Evolutionary conservation across 2,888 invertebrate species (phyloP), one percentile per base, ranked within the genome.

Genomic region (Hipparchia sbordonii): DNA sequence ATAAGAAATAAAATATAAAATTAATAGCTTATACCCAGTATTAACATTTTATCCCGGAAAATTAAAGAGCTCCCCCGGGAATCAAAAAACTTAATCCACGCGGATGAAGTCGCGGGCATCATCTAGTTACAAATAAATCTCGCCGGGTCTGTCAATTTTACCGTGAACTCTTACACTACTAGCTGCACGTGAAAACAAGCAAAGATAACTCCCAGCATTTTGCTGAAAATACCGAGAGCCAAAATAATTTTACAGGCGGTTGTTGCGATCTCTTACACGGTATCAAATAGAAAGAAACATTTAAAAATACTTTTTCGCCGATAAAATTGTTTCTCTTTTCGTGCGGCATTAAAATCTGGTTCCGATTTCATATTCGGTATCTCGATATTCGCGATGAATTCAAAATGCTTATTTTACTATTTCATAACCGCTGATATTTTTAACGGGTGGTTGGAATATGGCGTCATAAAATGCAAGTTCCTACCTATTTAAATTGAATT

Each of bases 141-240:
- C 39, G 13, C 46, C 2, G 10, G 13, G 45, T 56, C 46, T 46
- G 56, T 45, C 13, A 57, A 57, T 57, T 52, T 56, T 9, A 45
- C n/a, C 56, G 57, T 57, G 45, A 48, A n/a, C 67, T 67, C 67
- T 67, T 2, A 13, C 13, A 57, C 57, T 57, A 67, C 54, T 39
- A 69, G 56, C 62, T 61, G 54, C 70, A 70, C 61, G 59, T 67
- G 72, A 70, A 74, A 74, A 72, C 70, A 74, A 74, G 72, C 70
- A 72, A 72, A 65, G 72, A 72, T 70, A 71, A 74, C 72, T 74
- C 67, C 46, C 46, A 72, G 72, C 48, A 67, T 72, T 72, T 72
- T 51, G 60, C 59, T 71, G 60, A 68, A 74, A 70, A 70, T 72
- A 70, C 52, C 66, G 48, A 33, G 45, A 67, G 57, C 52, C 57